Evolutionary conservation across 2,797 vertebrate species (phyloP), one percentile per base, ranked within the genome.

Genomic region (Cirrhinus mrigala): DNA sequence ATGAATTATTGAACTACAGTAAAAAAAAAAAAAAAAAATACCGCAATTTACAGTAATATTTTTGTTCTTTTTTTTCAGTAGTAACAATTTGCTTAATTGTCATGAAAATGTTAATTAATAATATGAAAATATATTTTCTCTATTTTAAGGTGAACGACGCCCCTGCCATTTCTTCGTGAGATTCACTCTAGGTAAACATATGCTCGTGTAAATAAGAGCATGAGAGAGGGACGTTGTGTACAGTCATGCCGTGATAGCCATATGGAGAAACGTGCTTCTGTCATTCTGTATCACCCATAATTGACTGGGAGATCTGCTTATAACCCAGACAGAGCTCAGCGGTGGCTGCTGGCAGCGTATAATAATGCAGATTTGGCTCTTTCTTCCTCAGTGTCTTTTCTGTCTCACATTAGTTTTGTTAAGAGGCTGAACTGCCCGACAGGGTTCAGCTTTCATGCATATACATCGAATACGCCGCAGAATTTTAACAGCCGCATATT

Each of bases 221-320:
- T 11, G 20, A 58, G 66, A 22, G 44, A 66, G 52, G 37, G 82
- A 60, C 8, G 6, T 33, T 60, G 60, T 71, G 74, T 20, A 76
- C 37, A 84, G 62, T 70, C 77, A 52, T 84, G 50, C 24, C 46
- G 52, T 80, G 33, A 56, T 80, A 76, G 74, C 83, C 73, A 37
- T 74, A 77, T 83, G 70, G 37, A 84, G 29, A 78, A 85, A 60
- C 86, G 82, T 80, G 56, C 68, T 82, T 81, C 86, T 82, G 84
- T 86, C 84, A 85, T 83, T 54, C 74, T 62, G 68, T 73, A 82
- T 89, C 69, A 84, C 54, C 81, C 52, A 20, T 88, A 87, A 85
- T 84, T 82, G 77, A 50, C 86, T 81, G 83, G 50, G 66, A 79
- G 64, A 68, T 76, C 40, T 79, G 64, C 75, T 84, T 79, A 48